Base-by-base conservation (phyloP, 2,113 vertebrate species). In the Laterallus jamaicensis region DNA sequence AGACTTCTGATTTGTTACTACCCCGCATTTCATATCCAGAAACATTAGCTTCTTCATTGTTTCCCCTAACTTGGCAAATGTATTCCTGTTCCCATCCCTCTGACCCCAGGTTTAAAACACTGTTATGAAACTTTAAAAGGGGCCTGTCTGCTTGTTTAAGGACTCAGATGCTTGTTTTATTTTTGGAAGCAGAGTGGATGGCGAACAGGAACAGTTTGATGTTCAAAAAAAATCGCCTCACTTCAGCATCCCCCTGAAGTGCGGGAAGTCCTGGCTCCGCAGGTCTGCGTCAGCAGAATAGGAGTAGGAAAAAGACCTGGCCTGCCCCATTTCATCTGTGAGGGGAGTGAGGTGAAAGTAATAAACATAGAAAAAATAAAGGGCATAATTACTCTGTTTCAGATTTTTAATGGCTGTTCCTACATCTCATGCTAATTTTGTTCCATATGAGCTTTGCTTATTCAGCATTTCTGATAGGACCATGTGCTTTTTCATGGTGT, bases 131-230 rank as follows among this genome's bases (percentile, higher is more conserved):
- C 91, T 89, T 92, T 78, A 88, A 95, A 47, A 96, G 67, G 69
- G 56, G 52, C 79, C 40, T 0, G 1, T 82, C 79, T 15, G 1
- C 76, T 90, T 92, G 52, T 88, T 94, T 83, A 68, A 95, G 90
- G 82, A 39, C 76, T 92, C 9, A 1, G 82, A 90, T 90, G 92
- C 79, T 77, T 50, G 69, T 64, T 93, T 92, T 96, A 90, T 96
- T 95, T 97, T 95, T 94, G 88, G 91, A 95, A 94, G 92, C 58
- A 49, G 80, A 91, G 69, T 15, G 32, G 77, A 58, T 7, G 18
- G 66, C 68, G 88, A 88, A 59, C 77, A 94, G 86, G 77, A 96
- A 96, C 86, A 92, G 90, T 93, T 76, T 94, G 88, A 91, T 93
- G 80, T 90, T 96, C 81, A 58, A 84, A 96, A 49, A 49, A 88